These are phyloP conservation scores for Cataglyphis cursor DNA, from an alignment of 2,888 invertebrate genomes.

Conservation along the genomic window DNA sequence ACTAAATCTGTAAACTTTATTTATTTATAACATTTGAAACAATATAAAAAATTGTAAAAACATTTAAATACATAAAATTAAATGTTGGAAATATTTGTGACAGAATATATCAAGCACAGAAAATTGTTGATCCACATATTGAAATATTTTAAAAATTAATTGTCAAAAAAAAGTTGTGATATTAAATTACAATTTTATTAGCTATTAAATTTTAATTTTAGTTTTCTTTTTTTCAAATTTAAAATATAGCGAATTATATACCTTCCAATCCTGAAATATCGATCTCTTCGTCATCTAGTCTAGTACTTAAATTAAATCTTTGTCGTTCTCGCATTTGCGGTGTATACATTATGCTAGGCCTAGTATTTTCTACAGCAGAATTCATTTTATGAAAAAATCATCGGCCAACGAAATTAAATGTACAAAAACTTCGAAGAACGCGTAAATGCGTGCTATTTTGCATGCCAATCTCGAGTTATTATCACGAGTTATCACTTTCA, in stretches of 20 bases:
- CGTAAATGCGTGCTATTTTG: neutral
- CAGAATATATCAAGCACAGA: neutral
- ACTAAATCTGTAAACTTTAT: slow-evolving; percentile 77
- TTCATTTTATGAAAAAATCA: slow-evolving; percentile 46
- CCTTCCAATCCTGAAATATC: slow-evolving; percentile 38
- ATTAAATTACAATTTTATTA: neutral
- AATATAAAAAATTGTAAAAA: neutral
- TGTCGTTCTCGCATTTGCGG: slow-evolving; percentile 42
- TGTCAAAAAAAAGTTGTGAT: neutral
- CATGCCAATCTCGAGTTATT: neutral
- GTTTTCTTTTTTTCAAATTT: neutral
- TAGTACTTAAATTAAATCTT: slow-evolving; percentile 51
- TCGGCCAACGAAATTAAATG: neutral
- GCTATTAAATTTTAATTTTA: neutral
- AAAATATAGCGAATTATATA: slow-evolving; percentile 27
- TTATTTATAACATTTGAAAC: slow-evolving; percentile 3
- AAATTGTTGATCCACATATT: neutral
- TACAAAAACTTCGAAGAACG: neutral
- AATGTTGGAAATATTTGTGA: neutral
- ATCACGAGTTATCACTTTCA: neutral
- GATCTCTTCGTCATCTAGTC: neutral
- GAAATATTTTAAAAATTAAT: neutral
- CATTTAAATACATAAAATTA: neutral
- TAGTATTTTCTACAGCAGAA: neutral
- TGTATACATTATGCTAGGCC: slow-evolving; percentile 31